Percentiles rank a stretch among this genome's conserved stretches.
phyloP scores from a whole-genome alignment of 2,113 vertebrate genomes.

The Holacanthus passer region DNA sequence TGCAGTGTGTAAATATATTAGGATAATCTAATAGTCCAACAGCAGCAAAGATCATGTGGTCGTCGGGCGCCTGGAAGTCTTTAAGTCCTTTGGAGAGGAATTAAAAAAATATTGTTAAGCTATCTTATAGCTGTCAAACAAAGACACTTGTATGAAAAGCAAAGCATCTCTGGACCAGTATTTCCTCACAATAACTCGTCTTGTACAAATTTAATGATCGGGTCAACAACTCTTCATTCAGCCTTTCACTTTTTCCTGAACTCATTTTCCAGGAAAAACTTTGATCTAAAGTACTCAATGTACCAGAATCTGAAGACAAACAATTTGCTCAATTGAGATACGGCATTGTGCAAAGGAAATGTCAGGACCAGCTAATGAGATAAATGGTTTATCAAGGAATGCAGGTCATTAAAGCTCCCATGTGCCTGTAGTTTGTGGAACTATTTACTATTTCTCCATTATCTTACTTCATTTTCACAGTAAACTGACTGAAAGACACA shows the following conservation, averaged over 20 bases:
- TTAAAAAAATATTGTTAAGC: background rate
- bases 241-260: background rate
- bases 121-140: too few species aligned
- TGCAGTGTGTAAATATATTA: background rate
- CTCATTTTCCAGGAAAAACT: background rate
- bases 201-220: too few species aligned
- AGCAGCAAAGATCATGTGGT: slow-evolving; percentile 9
- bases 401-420: background rate
- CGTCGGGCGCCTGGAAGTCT: background rate
- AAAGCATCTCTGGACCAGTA: too few species aligned
- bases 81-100: background rate
- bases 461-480: background rate
- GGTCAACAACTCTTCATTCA: background rate
- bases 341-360: background rate
- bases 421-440: background rate
- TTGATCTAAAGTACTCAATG: too few species aligned
- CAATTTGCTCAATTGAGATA: too few species aligned
- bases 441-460: background rate
- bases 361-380: background rate
- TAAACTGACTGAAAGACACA: background rate
- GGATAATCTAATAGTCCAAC: slow-evolving; percentile 32
- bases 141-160: too few species aligned
- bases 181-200: too few species aligned
- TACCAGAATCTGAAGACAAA: too few species aligned
- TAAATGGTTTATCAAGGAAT: background rate